Evolutionary conservation across 2,888 invertebrate genomes (phyloP).

Genomic region (Mythimna impura): DNA sequence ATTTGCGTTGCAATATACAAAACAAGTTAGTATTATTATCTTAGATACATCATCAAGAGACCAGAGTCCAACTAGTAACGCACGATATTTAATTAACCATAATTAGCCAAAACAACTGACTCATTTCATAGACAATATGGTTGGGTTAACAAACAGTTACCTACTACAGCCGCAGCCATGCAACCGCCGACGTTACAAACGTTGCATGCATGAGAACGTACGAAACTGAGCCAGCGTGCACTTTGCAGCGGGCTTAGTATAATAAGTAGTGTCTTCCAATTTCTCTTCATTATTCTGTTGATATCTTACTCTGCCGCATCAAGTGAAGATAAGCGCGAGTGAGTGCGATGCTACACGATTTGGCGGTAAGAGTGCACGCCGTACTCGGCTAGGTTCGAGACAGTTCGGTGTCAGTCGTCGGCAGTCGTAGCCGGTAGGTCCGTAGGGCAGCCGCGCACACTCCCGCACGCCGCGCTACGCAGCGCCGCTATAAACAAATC

Average conservation of each 20-base stretch:
- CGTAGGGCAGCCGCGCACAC: slow-evolving; percentile 66
- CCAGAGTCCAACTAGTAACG: slow-evolving; percentile 17
- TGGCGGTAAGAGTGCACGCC: slow-evolving; percentile 73
- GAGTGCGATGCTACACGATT: slow-evolving; percentile 75
- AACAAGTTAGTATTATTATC: not conserved
- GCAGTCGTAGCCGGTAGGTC: slow-evolving; percentile 77
- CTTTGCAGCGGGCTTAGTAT: slow-evolving; percentile 38
- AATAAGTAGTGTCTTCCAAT: slow-evolving; percentile 52
- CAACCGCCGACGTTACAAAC: slow-evolving; percentile 39
- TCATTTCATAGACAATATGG: slow-evolving; percentile 35
- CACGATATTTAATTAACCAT: slow-evolving; percentile 42
- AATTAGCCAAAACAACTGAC: slow-evolving; percentile 41
- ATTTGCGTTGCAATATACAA: not conserved
- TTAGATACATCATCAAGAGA: not conserved
- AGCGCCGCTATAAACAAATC: slow-evolving; percentile 82
- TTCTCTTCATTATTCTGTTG: slow-evolving; percentile 57
- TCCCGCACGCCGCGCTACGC: slow-evolving; percentile 59
- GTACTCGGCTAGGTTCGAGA: slow-evolving; percentile 76
- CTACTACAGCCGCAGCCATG: slow-evolving; percentile 9
- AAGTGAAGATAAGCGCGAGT: slow-evolving; percentile 65
- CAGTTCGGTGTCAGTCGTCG: slow-evolving; percentile 68
- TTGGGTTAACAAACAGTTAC: slow-evolving; percentile 33
- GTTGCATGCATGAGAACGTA: slow-evolving; percentile 28
- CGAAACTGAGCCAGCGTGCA: slow-evolving; percentile 33
- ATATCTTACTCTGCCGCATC: slow-evolving; percentile 68